Evolutionary conservation across 2,797 vertebrate species (phyloP), one percentile per base, ranked within the genome.

Genomic region (Gallirallus australis): DNA sequence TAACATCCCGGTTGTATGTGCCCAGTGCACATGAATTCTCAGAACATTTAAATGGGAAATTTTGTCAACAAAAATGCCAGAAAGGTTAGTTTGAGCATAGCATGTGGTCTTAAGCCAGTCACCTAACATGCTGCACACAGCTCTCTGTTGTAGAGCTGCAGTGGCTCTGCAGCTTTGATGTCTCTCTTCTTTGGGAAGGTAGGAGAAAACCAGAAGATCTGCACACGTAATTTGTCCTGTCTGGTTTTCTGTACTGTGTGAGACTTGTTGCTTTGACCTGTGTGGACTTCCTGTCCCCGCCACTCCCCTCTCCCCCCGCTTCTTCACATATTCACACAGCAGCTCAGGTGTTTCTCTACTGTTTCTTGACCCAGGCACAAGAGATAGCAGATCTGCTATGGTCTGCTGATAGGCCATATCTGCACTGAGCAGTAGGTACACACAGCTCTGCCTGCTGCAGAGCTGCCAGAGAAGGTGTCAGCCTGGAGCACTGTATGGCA

Each of bases 231-330:
- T 84, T 73, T 70, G 18, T 77, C 27, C 18, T n/a, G 3, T 39
- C 35, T 72, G 31, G 12, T 66, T 70, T 81, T 57, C 13, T 50
- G 0, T 40, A 35, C 4, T n/a, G 10, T 47, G 5, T 68, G 37
- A 72, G 9, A 15, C 33, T 59, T 68, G 45, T 60, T 50, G 15
- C 14, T 18, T 19, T 48, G 9, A n/a, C 28, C 56, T 50, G 6
- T 11, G 13, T 47, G n/a, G 59, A 63, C 7, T 37, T 45, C 25
- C 50, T 28, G 50, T 8, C 25, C 12, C 24, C 42, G 9, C 16
- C 16, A 18, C 12, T 5, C 3, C 9, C 3, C 5, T 3, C 3
- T 3, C 1, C 14, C 21, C 27, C 14, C 25, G 11, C 24, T 42
- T 30, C 12, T 48, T 78, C 33, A 37, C 0, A 0, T 66, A 28